A percentile compares a stretch with the other conserved stretches of the same genome.
Conservation (phyloP, 2,888 invertebrate species). For the Nephrotoma flavescens region DNA sequence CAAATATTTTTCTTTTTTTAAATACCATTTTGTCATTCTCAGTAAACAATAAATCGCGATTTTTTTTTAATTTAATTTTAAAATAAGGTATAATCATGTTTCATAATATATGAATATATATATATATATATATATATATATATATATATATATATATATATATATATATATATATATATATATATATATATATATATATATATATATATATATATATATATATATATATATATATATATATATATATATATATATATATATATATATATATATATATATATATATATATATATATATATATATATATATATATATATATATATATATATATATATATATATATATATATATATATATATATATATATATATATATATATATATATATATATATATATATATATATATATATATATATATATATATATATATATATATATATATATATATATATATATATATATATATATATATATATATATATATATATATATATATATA, state of each 20-base stretch:
- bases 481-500: background rate
- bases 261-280: background rate
- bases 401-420: background rate
- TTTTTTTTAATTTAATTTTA: background rate
- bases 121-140: background rate
- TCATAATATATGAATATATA: too few relatives aligned
- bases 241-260: background rate
- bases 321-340: background rate
- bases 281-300: background rate
- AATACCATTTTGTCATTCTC: background rate
- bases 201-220: background rate
- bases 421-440: background rate
- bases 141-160: too few relatives aligned
- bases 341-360: background rate
- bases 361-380: background rate
- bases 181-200: background rate
- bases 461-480: background rate
- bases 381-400: background rate
- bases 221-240: background rate
- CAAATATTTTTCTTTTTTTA: background rate
- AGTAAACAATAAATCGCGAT: background rate
- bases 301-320: background rate
- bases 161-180: background rate
- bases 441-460: background rate
- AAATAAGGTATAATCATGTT: background rate